Conservation (phyloP, 2,113 vertebrate genomes). For the Meleagris gallopavo region DNA sequence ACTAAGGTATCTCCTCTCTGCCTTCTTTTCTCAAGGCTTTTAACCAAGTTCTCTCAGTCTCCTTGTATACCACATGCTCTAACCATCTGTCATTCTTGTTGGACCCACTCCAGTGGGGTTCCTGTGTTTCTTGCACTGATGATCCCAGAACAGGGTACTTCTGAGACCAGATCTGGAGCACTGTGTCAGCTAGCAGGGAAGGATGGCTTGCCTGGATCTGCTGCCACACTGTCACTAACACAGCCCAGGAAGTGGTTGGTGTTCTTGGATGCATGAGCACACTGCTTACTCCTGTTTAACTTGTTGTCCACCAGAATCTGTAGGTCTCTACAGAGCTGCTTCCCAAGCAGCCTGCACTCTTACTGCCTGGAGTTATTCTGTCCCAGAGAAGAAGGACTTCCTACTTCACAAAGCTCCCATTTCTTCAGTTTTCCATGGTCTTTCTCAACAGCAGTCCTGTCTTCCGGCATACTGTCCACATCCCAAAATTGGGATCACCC, state of each 20-base stretch:
- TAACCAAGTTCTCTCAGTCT: neutral
- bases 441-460: neutral
- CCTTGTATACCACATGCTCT: neutral
- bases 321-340: neutral
- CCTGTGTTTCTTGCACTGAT: neutral
- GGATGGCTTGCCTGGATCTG: neutral
- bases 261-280: neutral
- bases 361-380: neutral
- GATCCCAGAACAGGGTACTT: neutral
- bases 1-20: neutral
- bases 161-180: neutral
- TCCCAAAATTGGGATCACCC: neutral
- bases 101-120: fast-evolving
- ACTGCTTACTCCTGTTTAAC: neutral
- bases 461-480: neutral
- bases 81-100: neutral
- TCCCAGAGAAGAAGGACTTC: neutral
- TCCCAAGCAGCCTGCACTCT: neutral
- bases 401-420: neutral
- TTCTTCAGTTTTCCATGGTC: neutral
- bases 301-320: neutral
- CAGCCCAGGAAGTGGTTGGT: neutral
- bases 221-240: neutral
- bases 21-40: neutral
- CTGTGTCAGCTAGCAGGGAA: neutral